Base-by-base conservation (phyloP, 1,140 invertebrate genomes). In the Ridgeia piscesae region DNA sequence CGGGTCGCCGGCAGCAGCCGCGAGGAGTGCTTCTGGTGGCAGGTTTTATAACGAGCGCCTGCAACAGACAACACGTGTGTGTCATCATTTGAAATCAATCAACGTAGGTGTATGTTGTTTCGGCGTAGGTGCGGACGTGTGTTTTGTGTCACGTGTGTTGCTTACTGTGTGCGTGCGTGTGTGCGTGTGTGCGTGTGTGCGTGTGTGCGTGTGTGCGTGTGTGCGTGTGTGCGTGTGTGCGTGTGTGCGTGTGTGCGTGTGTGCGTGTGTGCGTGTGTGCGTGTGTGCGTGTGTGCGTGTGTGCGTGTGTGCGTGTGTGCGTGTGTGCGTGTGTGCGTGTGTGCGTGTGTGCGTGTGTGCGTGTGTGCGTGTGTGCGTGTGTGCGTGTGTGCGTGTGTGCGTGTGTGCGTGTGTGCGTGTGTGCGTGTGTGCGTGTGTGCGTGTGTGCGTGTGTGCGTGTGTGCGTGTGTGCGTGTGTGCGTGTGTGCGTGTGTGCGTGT, bases 241-340 rank as follows among this genome's bases (percentile, higher is more conserved):
- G 27, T 77, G 42, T 42, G 42, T 42, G 11, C 11, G 11, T 42
- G 4, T 42, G 42, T 42, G 42, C 11, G 42, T 42, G 42, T 42
- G 42, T 42, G 42, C 11, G 42, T 42, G 42, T 42, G 42, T 89
- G 89, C 14, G 89, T 89, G 89, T 89, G 89, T 89, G 89, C 14
- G 89, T 89, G 89, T 89, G 89, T 89, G 89, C 14, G 89, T 89
- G 89, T 34, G 34, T 89, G 89, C 14, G 89, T 89, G 89, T 89
- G 89, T 89, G 89, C 14, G 89, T 89, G 89, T 89, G 89, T 89
- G 89, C 14, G 89, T 89, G 89, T 89, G 89, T 89, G 89, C 14
- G 89, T 89, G 89, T 89, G 89, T 89, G 89, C 14, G 89, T 89
- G 89, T 89, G 89, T 89, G 89, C 14, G 89, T 89, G 89, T 89